A percentile compares a stretch with the other conserved stretches of the same genome.
These are phyloP conservation scores for Boulengeromyrus knoepffleri DNA, from an alignment of 2,113 vertebrate genomes.

Conservation along the genomic window DNA sequence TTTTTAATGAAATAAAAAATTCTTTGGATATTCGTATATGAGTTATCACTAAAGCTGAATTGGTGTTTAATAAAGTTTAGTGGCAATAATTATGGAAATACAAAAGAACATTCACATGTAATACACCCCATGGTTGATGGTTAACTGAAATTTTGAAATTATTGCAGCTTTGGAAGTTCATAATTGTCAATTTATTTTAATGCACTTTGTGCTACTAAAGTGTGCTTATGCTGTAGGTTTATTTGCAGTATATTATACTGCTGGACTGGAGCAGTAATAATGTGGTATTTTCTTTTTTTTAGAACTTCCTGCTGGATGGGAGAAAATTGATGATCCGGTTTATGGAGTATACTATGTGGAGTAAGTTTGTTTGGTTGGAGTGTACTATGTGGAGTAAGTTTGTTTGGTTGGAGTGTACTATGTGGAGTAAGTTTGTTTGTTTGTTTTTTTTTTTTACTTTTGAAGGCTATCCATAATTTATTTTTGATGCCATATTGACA, in stretches of 20 bases:
- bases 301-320: constrained; percentile 98
- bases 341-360: constrained; percentile 98
- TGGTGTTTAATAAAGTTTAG: neutral
- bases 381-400: too few relatives aligned
- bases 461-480: neutral
- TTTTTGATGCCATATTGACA: neutral
- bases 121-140: neutral
- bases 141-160: neutral
- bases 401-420: too few relatives aligned
- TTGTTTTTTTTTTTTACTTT: neutral
- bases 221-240: neutral
- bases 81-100: neutral
- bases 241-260: neutral
- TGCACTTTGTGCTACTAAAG: neutral
- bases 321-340: constrained; percentile 96
- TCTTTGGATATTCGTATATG: neutral
- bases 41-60: neutral
- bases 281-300: constrained; percentile 43
- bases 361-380: too few relatives aligned
- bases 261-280: neutral
- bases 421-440: constrained; percentile 28
- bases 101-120: neutral
- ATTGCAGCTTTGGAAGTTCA: neutral
- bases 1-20: neutral
- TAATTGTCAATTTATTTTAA: neutral